A percentile compares a stretch with the other conserved stretches of the same genome.
Conservation (phyloP, 2,888 invertebrate species). For the Athalia cordata region DNA sequence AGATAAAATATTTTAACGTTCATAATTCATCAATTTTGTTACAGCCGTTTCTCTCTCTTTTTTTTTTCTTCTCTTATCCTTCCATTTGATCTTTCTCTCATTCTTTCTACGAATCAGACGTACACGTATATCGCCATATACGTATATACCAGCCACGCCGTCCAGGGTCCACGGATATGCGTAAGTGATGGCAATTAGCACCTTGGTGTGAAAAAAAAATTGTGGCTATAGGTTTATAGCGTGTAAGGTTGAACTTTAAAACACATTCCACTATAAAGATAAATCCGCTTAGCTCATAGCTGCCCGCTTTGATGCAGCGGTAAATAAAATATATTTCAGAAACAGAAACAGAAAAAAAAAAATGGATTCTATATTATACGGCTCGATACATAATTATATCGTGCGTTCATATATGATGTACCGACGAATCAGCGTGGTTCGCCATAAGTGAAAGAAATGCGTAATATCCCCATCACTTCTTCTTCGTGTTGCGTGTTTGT, state of each 20-base stretch:
- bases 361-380: too few relatives aligned
- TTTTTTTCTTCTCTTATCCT: background rate
- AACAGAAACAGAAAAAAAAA: too few relatives aligned
- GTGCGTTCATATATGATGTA: too few relatives aligned
- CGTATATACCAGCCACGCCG: background rate
- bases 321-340: background rate
- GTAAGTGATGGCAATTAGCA: conserved; percentile 38
- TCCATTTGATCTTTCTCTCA: background rate
- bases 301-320: background rate
- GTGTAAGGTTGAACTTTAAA: conserved; percentile 29
- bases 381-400: too few relatives aligned
- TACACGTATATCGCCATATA: background rate
- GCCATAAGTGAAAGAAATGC: too few relatives aligned
- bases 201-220: conserved; percentile 31
- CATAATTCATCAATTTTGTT: too few relatives aligned
- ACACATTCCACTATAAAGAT: conserved; percentile 37
- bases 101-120: conserved; percentile 3
- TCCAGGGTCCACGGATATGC: conserved; percentile 26
- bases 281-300: conserved; percentile 19
- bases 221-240: background rate
- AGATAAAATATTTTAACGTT: too few relatives aligned
- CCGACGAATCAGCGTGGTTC: too few relatives aligned
- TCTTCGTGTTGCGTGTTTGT: too few relatives aligned
- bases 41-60: background rate
- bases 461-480: too few relatives aligned